A percentile compares a stretch with the other conserved stretches of the same genome.
These are phyloP conservation scores for Narcine bancroftii DNA, from an alignment of 2,113 vertebrate genomes.

Conservation along the genomic window DNA sequence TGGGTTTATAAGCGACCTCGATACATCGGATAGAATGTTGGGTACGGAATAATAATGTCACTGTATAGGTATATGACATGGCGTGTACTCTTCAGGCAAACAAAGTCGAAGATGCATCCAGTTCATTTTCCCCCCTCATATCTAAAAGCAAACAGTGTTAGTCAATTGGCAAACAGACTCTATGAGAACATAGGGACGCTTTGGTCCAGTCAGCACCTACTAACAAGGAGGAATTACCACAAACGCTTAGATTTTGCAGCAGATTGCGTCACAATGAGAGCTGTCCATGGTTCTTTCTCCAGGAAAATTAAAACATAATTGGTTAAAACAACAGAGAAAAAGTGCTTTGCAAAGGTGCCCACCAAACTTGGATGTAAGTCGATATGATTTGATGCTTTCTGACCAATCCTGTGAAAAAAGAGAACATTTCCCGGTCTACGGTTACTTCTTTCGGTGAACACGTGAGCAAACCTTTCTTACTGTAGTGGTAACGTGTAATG, in stretches of 20 bases:
- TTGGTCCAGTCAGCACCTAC: background rate
- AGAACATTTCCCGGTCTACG: background rate
- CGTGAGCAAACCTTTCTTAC: background rate
- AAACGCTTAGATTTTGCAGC: background rate
- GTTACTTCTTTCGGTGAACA: background rate
- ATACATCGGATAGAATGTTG: background rate
- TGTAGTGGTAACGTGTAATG: background rate
- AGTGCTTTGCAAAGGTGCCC: background rate
- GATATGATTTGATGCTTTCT: background rate
- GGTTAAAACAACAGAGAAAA: background rate
- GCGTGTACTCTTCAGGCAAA: no score
- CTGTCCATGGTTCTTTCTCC: conserved; percentile 20
- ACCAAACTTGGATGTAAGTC: background rate
- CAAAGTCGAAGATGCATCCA: no score
- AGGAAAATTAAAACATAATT: background rate
- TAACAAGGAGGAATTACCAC: background rate
- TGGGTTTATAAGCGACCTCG: background rate
- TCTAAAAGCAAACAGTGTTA: background rate
- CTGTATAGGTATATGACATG: background rate
- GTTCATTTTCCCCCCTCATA: background rate
- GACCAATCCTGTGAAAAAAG: background rate
- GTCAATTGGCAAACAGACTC: no score
- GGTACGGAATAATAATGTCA: background rate
- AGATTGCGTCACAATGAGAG: background rate
- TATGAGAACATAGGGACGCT: background rate